Evolutionary conservation across 2,113 vertebrate species (phyloP), one percentile per base, ranked within the genome.

Genomic region (Elachura formosa): DNA sequence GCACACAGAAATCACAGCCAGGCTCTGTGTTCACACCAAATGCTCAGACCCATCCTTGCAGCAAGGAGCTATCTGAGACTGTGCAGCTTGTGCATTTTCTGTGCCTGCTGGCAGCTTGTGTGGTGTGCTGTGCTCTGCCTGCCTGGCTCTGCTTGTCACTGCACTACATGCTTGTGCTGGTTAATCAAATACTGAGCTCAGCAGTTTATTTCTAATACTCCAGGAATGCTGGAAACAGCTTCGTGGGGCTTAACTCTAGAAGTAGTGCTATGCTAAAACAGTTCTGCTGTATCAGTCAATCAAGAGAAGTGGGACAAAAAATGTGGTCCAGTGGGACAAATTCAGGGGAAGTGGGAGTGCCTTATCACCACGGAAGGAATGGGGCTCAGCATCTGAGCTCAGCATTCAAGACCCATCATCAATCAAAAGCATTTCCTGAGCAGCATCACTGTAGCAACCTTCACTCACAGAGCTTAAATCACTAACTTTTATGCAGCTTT

Each of bases 211-310:
- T 63, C 75, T 79, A 59, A 72, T 36, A 33, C 36, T 87, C 31
- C 66, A 91, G 74, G 71, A 94, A 82, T 28, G 43, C 66, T 93
- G 85, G 85, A 87, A 90, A 71, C n/a, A 55, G 85, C 49, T 95
- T 74, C 61, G n/a, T 0, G 5, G 82, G 48, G 85, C 52, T 91
- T 84, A 78, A 84, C 51, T 87, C 46, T 19, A 66, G 13, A 73
- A 90, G 48, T 6, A 19, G 33, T 45, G n/a, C 54, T 33, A 20
- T 10, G 24, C 73, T 87, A 21, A 63, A 81, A 78, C 56, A 71
- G 61, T 69, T 78, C 74, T 68, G 84, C 49, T 0, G 0, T 25
- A 54, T 51, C 17, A 33, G 64, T 33, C 2, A 1, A 29, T 58
- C 29, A 54, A 49, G 58, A 78, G 38, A 52, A 87, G n/a, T 0